Evolutionary conservation across 2,113 vertebrate species (phyloP).

Genomic region (Trematomus loennbergii): DNA sequence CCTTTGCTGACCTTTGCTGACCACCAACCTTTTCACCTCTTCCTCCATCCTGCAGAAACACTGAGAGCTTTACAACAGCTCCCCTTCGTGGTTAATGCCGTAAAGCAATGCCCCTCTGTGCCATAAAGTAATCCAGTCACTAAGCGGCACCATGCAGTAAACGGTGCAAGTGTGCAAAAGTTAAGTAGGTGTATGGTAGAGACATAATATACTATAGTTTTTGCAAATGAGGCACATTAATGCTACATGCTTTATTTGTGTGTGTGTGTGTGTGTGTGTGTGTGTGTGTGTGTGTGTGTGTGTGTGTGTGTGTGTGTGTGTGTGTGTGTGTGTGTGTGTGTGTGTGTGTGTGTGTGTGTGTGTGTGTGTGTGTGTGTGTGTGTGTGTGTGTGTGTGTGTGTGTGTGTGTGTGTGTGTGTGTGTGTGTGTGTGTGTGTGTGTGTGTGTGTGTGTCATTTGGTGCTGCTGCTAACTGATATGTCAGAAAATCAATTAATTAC

Average conservation of each 20-base stretch:
- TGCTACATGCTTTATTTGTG: neutral
- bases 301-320: too few relatives aligned
- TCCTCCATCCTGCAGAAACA: slow-evolving; percentile 22
- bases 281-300: too few relatives aligned
- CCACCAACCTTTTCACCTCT: slow-evolving; percentile 1
- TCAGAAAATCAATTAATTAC: slow-evolving; percentile 99
- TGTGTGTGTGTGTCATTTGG: slow-evolving; percentile 85
- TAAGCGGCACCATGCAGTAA: neutral
- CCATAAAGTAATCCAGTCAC: slow-evolving; percentile 18
- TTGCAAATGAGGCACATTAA: neutral
- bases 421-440: slow-evolving; percentile 48
- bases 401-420: slow-evolving; percentile 60
- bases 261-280: too few relatives aligned
- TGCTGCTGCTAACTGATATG: slow-evolving; percentile 93
- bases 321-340: neutral
- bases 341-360: neutral
- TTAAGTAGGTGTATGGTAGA: too few relatives aligned
- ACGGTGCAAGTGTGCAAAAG: neutral
- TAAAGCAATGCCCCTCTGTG: neutral
- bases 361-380: slow-evolving; percentile 44
- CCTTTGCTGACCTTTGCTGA: slow-evolving; percentile 17
- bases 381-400: slow-evolving; percentile 42
- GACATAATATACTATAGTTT: too few relatives aligned
- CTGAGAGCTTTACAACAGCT: slow-evolving; percentile 27
- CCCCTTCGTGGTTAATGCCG: too few relatives aligned